Evolutionary conservation across 2,113 vertebrate species (phyloP).

Genomic region (Ondatra zibethicus): DNA sequence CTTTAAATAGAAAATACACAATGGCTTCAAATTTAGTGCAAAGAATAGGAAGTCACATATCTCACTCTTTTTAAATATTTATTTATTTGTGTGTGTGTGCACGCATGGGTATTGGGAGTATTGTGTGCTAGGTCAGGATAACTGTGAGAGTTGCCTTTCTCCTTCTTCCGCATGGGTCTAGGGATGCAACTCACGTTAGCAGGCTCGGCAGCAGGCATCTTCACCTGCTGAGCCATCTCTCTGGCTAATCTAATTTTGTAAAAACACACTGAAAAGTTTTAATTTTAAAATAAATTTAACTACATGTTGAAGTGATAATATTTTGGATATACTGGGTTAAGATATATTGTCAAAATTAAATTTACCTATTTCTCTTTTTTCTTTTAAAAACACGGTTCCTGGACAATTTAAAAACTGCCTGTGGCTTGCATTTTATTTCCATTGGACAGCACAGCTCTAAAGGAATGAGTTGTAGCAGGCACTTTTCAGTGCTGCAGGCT

Average conservation of each 20-base stretch:
- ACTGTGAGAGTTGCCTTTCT: not conserved
- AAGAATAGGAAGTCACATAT: constrained; percentile 40
- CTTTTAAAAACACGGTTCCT: constrained; percentile 18
- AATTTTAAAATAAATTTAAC: constrained; percentile 7
- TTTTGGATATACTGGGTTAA: not conserved
- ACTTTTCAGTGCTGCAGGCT: constrained; percentile 3
- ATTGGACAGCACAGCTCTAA: not conserved
- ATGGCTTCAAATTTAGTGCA: constrained; percentile 4
- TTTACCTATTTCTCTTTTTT: constrained; percentile 24
- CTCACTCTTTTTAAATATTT: not conserved
- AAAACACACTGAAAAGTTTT: not conserved
- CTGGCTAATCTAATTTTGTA: not conserved
- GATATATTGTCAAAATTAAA: constrained; percentile 16
- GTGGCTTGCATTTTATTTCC: constrained; percentile 9
- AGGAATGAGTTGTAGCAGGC: not conserved
- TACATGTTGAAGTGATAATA: not conserved
- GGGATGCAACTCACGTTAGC: not conserved
- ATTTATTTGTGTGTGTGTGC: no score
- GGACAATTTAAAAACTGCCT: not conserved
- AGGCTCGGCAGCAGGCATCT: not conserved
- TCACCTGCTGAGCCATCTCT: not conserved
- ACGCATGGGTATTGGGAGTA: no score
- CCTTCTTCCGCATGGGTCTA: not conserved
- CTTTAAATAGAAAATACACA: not conserved
- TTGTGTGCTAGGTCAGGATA: not conserved